phyloP scores from a whole-genome alignment of 2,888 invertebrate genomes.

The Drosophila peninsularis region DNA sequence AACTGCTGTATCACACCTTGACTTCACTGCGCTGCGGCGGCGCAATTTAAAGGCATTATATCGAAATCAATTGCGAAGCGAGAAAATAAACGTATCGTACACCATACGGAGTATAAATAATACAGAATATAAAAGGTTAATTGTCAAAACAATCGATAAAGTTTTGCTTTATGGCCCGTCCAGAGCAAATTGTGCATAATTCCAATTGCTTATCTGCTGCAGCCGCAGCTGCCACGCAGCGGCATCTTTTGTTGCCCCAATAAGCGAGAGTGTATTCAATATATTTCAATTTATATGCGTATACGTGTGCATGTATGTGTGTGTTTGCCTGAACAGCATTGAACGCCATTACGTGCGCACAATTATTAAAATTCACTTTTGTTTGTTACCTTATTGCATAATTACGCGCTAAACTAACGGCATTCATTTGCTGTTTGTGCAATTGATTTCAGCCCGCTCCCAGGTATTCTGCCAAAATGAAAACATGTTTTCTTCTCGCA shows the following conservation, averaged over 20 bases:
- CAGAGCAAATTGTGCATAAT: slow-evolving; percentile 63
- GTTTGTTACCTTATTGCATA: slow-evolving; percentile 7
- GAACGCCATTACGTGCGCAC: slow-evolving; percentile 24
- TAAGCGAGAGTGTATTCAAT: slow-evolving; percentile 17
- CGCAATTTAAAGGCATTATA: slow-evolving; percentile 23
- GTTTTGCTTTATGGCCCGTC: slow-evolving; percentile 63
- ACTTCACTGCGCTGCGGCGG: slow-evolving; percentile 13
- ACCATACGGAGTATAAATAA: slow-evolving; percentile 52
- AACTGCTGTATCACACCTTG: slow-evolving; percentile 51
- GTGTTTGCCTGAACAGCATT: not conserved
- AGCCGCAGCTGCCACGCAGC: slow-evolving; percentile 12
- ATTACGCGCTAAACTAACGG: slow-evolving; percentile 5
- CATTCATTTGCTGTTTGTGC: not conserved
- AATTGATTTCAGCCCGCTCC: not conserved
- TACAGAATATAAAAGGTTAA: slow-evolving; percentile 60
- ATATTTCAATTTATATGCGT: not conserved
- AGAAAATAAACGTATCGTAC: slow-evolving; percentile 34
- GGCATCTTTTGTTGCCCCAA: slow-evolving; percentile 41
- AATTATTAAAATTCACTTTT: slow-evolving; percentile 39
- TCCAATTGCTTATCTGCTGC: slow-evolving; percentile 57
- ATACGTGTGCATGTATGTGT: not conserved
- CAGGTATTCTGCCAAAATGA: not conserved
- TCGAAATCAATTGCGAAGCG: slow-evolving; percentile 27
- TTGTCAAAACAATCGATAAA: slow-evolving; percentile 79
- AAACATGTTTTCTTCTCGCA: not conserved